Evolutionary conservation across 2,113 vertebrate genomes (phyloP).

Genomic region (Entomyzon cyanotis): DNA sequence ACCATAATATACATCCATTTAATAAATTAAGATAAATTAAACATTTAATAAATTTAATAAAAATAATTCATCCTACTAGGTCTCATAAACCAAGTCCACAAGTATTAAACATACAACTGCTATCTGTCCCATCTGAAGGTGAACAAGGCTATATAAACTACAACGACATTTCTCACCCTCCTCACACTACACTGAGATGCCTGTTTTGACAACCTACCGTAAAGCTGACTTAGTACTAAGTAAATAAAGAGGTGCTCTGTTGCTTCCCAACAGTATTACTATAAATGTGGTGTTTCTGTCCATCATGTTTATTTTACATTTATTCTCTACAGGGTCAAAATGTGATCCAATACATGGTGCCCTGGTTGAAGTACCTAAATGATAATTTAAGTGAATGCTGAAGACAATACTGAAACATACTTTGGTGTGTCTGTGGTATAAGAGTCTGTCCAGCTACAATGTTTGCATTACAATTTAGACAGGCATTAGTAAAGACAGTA

Average conservation of each 20-base stretch:
- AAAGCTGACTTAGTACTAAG: background rate
- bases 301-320: background rate
- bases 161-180: background rate
- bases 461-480: background rate
- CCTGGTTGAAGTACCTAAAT: background rate
- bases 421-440: background rate
- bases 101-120: background rate
- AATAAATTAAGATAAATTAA: background rate
- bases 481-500: background rate
- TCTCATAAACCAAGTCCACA: background rate
- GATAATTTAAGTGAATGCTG: background rate
- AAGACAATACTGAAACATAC: background rate
- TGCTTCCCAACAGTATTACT: background rate
- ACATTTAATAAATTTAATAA: background rate
- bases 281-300: background rate
- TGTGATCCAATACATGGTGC: background rate
- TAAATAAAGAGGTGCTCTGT: background rate
- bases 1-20: background rate
- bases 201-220: background rate
- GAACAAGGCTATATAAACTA: background rate
- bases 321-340: background rate
- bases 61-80: background rate
- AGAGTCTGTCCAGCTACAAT: background rate
- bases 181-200: background rate
- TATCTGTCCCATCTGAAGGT: background rate